Percentiles rank a stretch among this genome's conserved stretches.
Conservation (phyloP, 2,113 vertebrate genomes). For the Brevimyrus niger region DNA sequence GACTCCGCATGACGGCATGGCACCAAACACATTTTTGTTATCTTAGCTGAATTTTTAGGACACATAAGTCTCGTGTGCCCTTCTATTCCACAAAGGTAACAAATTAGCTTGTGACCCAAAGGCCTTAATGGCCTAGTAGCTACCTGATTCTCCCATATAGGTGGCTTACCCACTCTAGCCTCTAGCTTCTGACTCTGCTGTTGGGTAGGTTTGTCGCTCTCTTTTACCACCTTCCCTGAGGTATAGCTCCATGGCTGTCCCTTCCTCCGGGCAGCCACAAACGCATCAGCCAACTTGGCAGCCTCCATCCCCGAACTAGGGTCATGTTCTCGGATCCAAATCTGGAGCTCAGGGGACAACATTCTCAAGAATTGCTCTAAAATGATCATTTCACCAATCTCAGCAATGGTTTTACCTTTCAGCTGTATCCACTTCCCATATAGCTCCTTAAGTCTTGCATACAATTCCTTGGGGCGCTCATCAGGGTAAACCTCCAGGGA, state of each 20-base stretch:
- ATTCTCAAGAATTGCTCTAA: conserved; percentile 20
- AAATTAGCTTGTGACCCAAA: background rate
- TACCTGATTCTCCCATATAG: background rate
- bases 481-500: background rate
- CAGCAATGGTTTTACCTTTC: background rate
- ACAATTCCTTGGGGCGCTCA: background rate
- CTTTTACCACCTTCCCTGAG: background rate
- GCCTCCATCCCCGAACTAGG: background rate
- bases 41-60: background rate
- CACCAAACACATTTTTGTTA: background rate
- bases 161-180: background rate
- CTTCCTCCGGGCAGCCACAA: background rate
- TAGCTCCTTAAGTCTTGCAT: background rate
- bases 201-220: background rate
- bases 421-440: conserved; percentile 1
- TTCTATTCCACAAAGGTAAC: conserved; percentile 10
- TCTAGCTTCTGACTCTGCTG: background rate
- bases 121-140: background rate
- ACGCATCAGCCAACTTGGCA: background rate
- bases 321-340: background rate
- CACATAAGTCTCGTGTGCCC: conserved; percentile 16
- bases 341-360: background rate
- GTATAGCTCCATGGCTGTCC: background rate
- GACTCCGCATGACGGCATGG: background rate
- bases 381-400: background rate